A percentile compares a stretch with the other conserved stretches of the same genome.
phyloP scores from a whole-genome alignment of 35 echinoderm and acorn worm genomes.

The Nesometra sesokonis region DNA sequence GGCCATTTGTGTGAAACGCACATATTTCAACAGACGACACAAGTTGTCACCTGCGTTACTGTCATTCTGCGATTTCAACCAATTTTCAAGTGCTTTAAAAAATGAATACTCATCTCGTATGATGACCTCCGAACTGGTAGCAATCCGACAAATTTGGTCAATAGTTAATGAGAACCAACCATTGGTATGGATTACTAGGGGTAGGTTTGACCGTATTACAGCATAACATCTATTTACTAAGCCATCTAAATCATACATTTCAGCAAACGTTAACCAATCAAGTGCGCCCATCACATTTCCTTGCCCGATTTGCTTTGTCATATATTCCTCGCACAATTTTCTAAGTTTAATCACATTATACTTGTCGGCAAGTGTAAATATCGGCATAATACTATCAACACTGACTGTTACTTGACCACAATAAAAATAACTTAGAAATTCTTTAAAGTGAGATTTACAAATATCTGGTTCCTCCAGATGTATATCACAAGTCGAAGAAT shows the following conservation, averaged over 20 bases:
- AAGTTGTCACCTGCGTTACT: neutral
- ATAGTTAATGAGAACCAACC: slow-evolving; percentile 23
- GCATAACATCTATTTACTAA: slow-evolving; percentile 22
- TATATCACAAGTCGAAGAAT: slow-evolving; percentile 23
- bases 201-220: slow-evolving; percentile 28
- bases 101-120: slow-evolving; percentile 32
- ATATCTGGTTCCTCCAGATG: slow-evolving; percentile 20
- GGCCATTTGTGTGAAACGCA: slow-evolving; percentile 36
- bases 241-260: slow-evolving; percentile 24
- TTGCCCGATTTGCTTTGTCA: slow-evolving; percentile 39
- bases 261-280: slow-evolving; percentile 36
- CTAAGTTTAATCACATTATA: slow-evolving; percentile 31
- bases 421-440: slow-evolving; percentile 34
- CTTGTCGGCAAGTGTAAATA: slow-evolving; percentile 44
- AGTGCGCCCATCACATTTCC: slow-evolving; percentile 31
- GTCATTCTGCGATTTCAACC: slow-evolving; percentile 14
- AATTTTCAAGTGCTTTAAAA: slow-evolving; percentile 25
- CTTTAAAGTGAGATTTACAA: slow-evolving; percentile 8
- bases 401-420: slow-evolving; percentile 18
- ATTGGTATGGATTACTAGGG: neutral
- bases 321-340: slow-evolving; percentile 26
- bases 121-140: slow-evolving; percentile 10
- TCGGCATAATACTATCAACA: slow-evolving; percentile 21
- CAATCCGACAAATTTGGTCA: slow-evolving; percentile 23
- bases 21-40: neutral